Base-by-base conservation (phyloP, 2,888 invertebrate species). In the Junonia oenone region DNA sequence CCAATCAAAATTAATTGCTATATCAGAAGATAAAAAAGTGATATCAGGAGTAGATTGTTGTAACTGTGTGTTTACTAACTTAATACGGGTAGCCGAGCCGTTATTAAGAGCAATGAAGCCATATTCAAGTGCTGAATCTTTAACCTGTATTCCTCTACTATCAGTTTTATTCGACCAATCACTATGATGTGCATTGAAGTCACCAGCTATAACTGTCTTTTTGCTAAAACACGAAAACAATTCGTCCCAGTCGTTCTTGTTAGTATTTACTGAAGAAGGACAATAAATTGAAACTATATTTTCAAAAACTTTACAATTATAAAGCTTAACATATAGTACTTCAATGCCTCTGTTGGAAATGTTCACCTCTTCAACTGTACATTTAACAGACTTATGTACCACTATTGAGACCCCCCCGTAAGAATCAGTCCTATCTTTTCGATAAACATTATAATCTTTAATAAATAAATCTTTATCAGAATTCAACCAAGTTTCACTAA, bases 401-500 rank as follows among this genome's bases (percentile, higher is more conserved):
- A 65, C 1, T 9, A 60, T 45, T 6, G 62, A 59, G 3, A 63
- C 54, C 8, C 64, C 61, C 1, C 61, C 61, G 13, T 56, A 63
- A 3, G 40, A 31, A 38, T 63, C 63, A 29, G 3, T 6, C n/a
- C 61, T 33, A 15, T 63, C 61, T 6, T 46, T 43, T 51, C 59
- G 38, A 15, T 13, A 60, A 33, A 63, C 45, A 48, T 57, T 57
- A 45, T 59, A 60, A 1, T 29, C 50, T n/a, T 43, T 51, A 5
- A 63, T 29, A 11, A 35, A 14, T 6, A 62, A 2, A 13, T n/a
- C 0, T 6, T 13, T 13, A 0, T 58, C 53, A 0, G 47, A 15
- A 5, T 55, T 51, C 9, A 63, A n/a, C 62, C 63, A 64, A 1
- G 63, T 60, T 45, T 64, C 62, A 46, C 47, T 51, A 6, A 63